Percentiles rank a stretch among this genome's conserved stretches.
phyloP scores from a whole-genome alignment of 2,797 vertebrate species.

The Catostomus latipinnis region DNA sequence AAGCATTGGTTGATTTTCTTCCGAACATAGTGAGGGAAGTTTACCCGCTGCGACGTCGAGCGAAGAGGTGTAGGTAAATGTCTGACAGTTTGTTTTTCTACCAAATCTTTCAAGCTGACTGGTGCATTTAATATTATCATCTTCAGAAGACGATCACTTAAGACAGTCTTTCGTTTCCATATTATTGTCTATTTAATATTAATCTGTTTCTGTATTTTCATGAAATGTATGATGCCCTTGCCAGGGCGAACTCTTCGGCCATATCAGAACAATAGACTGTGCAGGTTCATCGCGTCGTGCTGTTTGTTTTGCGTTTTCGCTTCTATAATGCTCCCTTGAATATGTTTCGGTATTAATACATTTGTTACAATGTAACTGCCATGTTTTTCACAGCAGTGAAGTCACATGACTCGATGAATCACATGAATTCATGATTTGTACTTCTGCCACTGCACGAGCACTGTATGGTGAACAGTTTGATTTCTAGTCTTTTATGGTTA shows the following conservation, averaged over 20 bases:
- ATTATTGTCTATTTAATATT: too few relatives aligned
- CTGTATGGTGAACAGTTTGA: not conserved
- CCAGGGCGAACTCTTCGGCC: not conserved
- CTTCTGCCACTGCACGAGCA: not conserved
- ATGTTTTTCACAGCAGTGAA: constrained; percentile 12
- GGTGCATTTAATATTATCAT: not conserved
- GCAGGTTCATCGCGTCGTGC: not conserved
- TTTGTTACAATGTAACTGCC: constrained; percentile 8
- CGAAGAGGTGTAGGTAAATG: constrained; percentile 4
- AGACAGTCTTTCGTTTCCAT: not conserved
- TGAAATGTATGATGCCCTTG: not conserved
- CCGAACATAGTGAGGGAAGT: not conserved
- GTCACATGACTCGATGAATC: constrained; percentile 24
- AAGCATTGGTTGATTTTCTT: constrained; percentile 21
- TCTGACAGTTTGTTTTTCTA: constrained; percentile 21
- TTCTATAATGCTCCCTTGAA: constrained; percentile 5
- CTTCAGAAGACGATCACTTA: not conserved
- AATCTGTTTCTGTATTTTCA: not conserved
- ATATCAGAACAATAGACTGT: constrained; percentile 5
- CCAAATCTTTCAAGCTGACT: not conserved
- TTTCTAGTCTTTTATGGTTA: not conserved
- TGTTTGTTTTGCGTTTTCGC: not conserved
- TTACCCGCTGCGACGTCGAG: not conserved
- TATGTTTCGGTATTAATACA: not conserved
- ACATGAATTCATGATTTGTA: constrained; percentile 8